Evolutionary conservation across 1,140 invertebrate genomes (phyloP).

Genomic region (Drosophila kanapiae): DNA sequence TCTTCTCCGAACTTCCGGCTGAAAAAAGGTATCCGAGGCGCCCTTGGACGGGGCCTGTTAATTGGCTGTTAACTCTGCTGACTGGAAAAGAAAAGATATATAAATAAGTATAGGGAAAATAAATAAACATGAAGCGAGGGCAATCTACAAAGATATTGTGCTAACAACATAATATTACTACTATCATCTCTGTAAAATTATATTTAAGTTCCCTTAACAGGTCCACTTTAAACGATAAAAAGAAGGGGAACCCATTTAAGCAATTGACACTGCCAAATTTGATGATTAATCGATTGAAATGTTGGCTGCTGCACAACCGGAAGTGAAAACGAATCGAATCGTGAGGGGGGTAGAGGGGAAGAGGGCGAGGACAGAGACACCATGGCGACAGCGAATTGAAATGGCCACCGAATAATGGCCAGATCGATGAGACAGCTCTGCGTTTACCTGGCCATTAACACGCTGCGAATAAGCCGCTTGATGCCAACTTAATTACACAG

Average conservation of each 20-base stretch:
- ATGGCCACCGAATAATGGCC: slow-evolving; percentile 2
- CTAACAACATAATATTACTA: too few relatives aligned
- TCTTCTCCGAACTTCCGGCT: slow-evolving; percentile 27
- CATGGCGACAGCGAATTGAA: slow-evolving; percentile 27
- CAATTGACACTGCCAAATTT: slow-evolving; percentile 61
- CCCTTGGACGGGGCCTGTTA: slow-evolving; percentile 65
- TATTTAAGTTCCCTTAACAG: background rate
- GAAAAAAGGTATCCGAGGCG: slow-evolving; percentile 68
- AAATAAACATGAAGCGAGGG: too few relatives aligned
- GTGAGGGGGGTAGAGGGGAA: slow-evolving; percentile 5
- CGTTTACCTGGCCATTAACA: slow-evolving; percentile 61
- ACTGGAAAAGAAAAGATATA: slow-evolving; percentile 33
- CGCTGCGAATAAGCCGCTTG: slow-evolving; percentile 40
- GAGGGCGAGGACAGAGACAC: slow-evolving; percentile 9
- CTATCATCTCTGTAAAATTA: too few relatives aligned
- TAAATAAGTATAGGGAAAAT: background rate
- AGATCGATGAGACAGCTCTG: slow-evolving; percentile 37
- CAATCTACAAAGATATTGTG: too few relatives aligned
- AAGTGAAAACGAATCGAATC: slow-evolving; percentile 30
- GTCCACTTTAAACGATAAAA: background rate
- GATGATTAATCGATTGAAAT: slow-evolving; percentile 71
- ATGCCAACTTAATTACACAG: slow-evolving; percentile 62
- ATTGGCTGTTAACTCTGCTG: slow-evolving; percentile 67
- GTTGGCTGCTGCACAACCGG: slow-evolving; percentile 57
- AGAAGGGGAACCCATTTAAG: slow-evolving; percentile 12